Percentiles rank a stretch among this genome's conserved stretches.
These are phyloP conservation scores for Oscheius onirici DNA, from an alignment of 2,888 invertebrate species.

Conservation along the genomic window DNA sequence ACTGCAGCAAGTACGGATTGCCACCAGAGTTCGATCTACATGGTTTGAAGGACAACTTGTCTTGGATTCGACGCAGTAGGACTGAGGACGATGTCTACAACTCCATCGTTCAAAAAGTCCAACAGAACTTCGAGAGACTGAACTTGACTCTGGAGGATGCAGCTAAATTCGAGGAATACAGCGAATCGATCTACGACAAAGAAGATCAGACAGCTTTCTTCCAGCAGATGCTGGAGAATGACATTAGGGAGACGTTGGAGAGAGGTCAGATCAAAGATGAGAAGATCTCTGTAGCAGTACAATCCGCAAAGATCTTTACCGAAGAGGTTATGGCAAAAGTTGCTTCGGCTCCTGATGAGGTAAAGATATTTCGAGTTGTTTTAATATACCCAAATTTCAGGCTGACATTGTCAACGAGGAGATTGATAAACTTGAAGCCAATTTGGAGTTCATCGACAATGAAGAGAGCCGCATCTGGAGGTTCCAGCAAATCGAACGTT, in stretches of 20 bases:
- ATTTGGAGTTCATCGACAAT: neutral
- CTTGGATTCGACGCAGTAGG: conserved; percentile 8
- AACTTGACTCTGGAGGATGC: neutral
- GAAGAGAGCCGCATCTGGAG: neutral
- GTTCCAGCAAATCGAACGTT: no score
- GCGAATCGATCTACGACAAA: neutral
- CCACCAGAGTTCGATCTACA: neutral
- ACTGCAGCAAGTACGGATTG: neutral
- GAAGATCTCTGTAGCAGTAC: neutral
- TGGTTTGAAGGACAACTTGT: neutral
- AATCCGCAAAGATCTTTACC: neutral
- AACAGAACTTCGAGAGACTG: neutral
- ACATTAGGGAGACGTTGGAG: conserved; percentile 1
- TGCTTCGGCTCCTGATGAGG: conserved; percentile 8
- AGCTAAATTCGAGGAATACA: neutral
- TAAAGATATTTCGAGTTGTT: neutral
- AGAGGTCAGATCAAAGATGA: neutral
- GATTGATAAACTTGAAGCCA: neutral
- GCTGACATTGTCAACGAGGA: neutral
- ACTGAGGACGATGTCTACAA: conserved; percentile 18
- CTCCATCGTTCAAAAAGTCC: neutral
- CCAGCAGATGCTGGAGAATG: neutral
- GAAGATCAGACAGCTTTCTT: neutral
- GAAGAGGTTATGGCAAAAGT: neutral
- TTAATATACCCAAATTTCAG: neutral